These are phyloP conservation scores for Corythornis vintsioides DNA, from an alignment of 2,113 vertebrate genomes.

Conservation along the genomic window DNA sequence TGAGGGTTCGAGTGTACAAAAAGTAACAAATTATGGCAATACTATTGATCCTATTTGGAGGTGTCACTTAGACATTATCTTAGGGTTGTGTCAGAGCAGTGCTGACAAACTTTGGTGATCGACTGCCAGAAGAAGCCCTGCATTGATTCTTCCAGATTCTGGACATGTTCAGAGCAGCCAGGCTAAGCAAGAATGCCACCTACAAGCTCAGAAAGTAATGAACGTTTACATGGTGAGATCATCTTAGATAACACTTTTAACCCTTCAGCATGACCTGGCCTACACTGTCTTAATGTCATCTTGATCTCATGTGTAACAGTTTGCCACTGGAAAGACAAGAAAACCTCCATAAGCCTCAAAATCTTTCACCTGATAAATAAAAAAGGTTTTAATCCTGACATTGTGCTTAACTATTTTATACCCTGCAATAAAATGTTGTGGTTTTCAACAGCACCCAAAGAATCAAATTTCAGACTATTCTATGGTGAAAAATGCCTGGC, in stretches of 20 bases:
- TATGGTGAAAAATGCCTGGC: not conserved
- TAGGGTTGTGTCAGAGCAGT: not conserved
- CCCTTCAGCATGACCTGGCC: not conserved
- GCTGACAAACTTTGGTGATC: not conserved
- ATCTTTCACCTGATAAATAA: not conserved
- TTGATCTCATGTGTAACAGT: not conserved
- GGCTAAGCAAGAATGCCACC: not conserved
- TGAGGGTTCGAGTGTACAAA: not conserved
- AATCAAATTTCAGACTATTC: not conserved
- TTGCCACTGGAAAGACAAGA: not conserved
- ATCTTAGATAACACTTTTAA: not conserved
- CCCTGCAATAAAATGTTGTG: not conserved
- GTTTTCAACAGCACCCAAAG: not conserved
- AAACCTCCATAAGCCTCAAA: not conserved
- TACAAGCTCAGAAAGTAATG: not conserved
- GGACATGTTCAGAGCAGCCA: not conserved
- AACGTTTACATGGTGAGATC: rapidly evolving
- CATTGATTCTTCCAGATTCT: not conserved
- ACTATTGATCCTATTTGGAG: not conserved
- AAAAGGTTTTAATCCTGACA: not conserved
- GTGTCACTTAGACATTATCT: not conserved
- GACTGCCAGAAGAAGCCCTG: not conserved
- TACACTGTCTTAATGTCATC: rapidly evolving
- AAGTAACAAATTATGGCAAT: not conserved
- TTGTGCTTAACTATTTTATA: not conserved